Base-by-base conservation (phyloP, 1,140 invertebrate genomes). In the Drosophila mojavensis region DNA sequence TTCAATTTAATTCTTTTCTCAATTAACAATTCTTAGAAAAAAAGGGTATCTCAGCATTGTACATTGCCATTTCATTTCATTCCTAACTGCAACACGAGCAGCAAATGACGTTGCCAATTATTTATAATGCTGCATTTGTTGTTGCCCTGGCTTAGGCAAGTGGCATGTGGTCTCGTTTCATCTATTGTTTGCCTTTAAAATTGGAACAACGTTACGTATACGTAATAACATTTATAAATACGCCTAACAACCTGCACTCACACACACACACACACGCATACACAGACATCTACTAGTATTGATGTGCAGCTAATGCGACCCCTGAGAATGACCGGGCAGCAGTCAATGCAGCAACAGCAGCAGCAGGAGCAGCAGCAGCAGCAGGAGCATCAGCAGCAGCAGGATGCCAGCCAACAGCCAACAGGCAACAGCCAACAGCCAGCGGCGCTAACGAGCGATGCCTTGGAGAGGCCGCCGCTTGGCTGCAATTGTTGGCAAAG, bases 191-290 rank as follows among this genome's bases (percentile, higher is more conserved):
- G 84, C 63, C 51, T 73, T 75, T 78, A 74, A 88, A 88, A 88
- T 88, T 78, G 67, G 74, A 72, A 54, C 84, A 84, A 50, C 79
- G 62, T 47, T 39, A 61, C 56, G 58, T 60, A 80, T 82, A 79
- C 76, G 80, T 83, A 76, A 86, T 89, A 84, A 69, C 74, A 89
- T 84, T 90, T 89, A 89, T 89, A 89, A 83, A 89, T 89, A 80
- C 81, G 84, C 84, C 84, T 80, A 78, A 88, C 84, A 89, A 83
- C 72, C 61, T 54, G 65, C 55, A 64, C 55, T 36, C 33, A 39
- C 54, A 20, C 17, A 43, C 33, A 33, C 33, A 10, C 33, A 33
- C 7, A 24, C 41, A 10, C 43, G 17, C 33, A 68, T 48, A 63
- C 64, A 72, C 39, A 74, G 47, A 15, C 33, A 68, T 68, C 51